Percentiles rank a stretch among this genome's conserved stretches.
Evolutionary conservation across 2,797 vertebrate species (phyloP).

Genomic region (Borostomias antarcticus): DNA sequence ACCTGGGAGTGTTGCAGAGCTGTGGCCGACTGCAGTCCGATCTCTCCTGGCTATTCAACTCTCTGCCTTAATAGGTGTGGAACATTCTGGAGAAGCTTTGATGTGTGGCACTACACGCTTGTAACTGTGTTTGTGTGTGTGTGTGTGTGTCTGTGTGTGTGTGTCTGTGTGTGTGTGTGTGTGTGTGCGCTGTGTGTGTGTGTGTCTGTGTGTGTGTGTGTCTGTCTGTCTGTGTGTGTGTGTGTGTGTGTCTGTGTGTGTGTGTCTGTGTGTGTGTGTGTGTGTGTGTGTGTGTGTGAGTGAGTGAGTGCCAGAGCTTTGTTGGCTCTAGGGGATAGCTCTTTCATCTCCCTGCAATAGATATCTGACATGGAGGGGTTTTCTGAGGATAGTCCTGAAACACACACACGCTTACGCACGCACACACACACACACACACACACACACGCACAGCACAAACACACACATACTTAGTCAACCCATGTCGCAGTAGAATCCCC

Average conservation of each 20-base stretch:
- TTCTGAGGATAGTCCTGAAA: not conserved
- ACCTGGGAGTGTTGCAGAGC: too few relatives aligned
- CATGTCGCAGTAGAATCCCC: too few relatives aligned
- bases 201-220: not conserved
- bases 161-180: not conserved
- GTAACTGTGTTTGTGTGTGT: not conserved
- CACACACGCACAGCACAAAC: too few relatives aligned
- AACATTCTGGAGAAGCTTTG: not conserved
- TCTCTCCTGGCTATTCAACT: not conserved
- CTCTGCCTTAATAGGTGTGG: not conserved
- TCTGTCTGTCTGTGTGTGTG: not conserved
- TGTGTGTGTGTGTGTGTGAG: too few relatives aligned
- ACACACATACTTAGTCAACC: too few relatives aligned
- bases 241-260: not conserved
- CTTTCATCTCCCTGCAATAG: constrained; percentile 5
- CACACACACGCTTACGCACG: too few relatives aligned
- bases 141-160: not conserved
- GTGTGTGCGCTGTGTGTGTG: not conserved
- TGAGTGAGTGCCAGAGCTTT: not conserved
- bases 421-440: too few relatives aligned
- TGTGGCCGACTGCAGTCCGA: not conserved
- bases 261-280: not conserved
- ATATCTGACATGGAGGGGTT: not conserved
- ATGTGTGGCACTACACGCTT: not conserved
- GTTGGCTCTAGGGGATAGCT: not conserved